Percentiles rank a stretch among this genome's conserved stretches.
Conservation (phyloP, 2,888 invertebrate species). For the Euproctis similis region DNA sequence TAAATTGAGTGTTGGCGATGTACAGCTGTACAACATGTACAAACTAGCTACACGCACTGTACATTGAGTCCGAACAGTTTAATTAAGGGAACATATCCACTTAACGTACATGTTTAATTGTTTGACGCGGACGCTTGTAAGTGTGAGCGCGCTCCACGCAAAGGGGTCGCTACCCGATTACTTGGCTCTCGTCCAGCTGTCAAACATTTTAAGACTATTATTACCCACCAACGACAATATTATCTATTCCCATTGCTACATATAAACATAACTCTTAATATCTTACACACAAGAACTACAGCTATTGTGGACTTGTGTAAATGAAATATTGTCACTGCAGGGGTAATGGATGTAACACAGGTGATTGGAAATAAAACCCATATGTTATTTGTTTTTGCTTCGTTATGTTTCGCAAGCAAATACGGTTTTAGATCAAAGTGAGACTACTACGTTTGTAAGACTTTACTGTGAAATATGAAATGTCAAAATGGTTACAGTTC, state of each 20-base stretch:
- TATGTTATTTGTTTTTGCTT: conserved; percentile 29
- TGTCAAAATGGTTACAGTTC: conserved; percentile 18
- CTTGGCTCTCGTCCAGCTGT: conserved; percentile 35
- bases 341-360: conserved; percentile 38
- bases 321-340: conserved; percentile 9
- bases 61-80: conserved; percentile 2
- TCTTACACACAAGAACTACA: conserved; percentile 15
- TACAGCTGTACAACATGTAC: neutral
- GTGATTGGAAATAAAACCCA: conserved; percentile 37
- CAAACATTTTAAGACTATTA: too few species aligned
- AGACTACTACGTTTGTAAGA: conserved; percentile 9
- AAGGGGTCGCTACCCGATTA: conserved; percentile 39
- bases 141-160: conserved; percentile 18
- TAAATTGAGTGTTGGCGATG: too few species aligned
- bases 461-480: conserved; percentile 26
- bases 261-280: conserved; percentile 13
- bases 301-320: conserved; percentile 2
- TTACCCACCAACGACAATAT: conserved; percentile 37
- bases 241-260: conserved; percentile 25
- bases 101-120: conserved; percentile 14
- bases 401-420: conserved; percentile 22
- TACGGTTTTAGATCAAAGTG: conserved; percentile 33
- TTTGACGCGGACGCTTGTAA: conserved; percentile 10
- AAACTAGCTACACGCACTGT: neutral
- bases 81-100: conserved; percentile 10